phyloP scores from a whole-genome alignment of 2,888 invertebrate species.

The Halictus ligatus region DNA sequence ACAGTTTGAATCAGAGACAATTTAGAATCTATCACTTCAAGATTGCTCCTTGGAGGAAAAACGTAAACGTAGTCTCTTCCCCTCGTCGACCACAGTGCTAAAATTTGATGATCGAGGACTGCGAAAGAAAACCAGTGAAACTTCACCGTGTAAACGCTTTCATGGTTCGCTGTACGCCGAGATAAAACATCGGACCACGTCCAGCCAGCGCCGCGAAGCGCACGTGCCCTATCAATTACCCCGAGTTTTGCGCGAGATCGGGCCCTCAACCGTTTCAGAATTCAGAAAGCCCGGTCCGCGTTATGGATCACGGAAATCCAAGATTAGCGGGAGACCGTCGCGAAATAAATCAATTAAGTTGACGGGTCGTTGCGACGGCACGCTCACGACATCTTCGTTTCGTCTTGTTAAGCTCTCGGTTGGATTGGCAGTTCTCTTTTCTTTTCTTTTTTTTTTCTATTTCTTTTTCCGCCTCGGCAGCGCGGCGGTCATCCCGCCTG shows the following conservation, averaged over 20 bases:
- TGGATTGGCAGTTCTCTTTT: constrained; percentile 50
- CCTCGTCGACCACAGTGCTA: neutral
- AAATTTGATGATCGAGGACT: neutral
- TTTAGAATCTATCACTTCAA: neutral
- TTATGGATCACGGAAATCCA: constrained; percentile 41
- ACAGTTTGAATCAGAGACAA: too few relatives aligned
- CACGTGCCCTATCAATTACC: constrained; percentile 41
- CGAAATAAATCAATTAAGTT: constrained; percentile 70
- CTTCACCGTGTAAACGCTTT: neutral
- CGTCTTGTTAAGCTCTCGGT: constrained; percentile 59
- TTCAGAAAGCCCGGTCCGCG: constrained; percentile 17
- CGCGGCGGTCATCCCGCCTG: constrained; percentile 23
- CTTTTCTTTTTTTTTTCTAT: neutral
- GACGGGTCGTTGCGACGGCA: constrained; percentile 36
- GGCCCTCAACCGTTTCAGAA: constrained; percentile 29
- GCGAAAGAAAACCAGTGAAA: neutral
- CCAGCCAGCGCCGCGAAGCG: neutral
- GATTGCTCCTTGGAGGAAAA: neutral
- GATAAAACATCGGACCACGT: neutral
- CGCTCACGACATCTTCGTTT: constrained; percentile 40
- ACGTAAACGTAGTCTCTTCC: neutral
- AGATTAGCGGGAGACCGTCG: constrained; percentile 44
- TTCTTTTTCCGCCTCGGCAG: constrained; percentile 25
- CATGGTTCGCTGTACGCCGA: neutral
- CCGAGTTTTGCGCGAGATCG: constrained; percentile 20